Conservation (phyloP, 2,888 invertebrate genomes). For the Rotaria macrura region DNA sequence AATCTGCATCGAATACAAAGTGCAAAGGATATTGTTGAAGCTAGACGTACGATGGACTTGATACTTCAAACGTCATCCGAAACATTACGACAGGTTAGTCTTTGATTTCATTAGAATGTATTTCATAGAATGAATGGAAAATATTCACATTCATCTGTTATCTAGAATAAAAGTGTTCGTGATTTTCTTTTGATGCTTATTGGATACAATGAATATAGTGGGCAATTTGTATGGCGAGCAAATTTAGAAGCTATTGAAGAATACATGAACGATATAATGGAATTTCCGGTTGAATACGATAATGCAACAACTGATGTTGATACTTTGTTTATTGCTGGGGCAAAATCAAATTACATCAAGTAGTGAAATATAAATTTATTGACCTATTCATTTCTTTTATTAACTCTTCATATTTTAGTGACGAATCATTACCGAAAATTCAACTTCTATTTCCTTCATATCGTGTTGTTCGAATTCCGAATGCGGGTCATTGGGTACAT, state of each 20-base stretch:
- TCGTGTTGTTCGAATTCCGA: slow-evolving; percentile 23
- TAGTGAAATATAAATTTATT: neutral
- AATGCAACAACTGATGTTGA: neutral
- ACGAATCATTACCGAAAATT: slow-evolving; percentile 21
- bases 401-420: neutral
- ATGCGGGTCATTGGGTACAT: slow-evolving; percentile 33
- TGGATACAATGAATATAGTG: slow-evolving; percentile 14
- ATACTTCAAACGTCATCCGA: slow-evolving; percentile 7
- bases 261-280: slow-evolving; percentile 28
- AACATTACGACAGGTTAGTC: neutral
- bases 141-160: no score
- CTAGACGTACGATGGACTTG: slow-evolving; percentile 22
- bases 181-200: slow-evolving; percentile 27
- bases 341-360: slow-evolving; percentile 25
- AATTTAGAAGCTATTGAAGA: slow-evolving; percentile 24
- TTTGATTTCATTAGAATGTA: neutral
- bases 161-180: slow-evolving; percentile 19
- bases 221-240: slow-evolving; percentile 22
- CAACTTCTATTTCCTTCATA: slow-evolving; percentile 20
- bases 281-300: slow-evolving; percentile 25
- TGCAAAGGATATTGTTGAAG: slow-evolving; percentile 3
- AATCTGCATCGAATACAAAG: neutral
- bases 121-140: no score
- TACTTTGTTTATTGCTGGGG: slow-evolving; percentile 28
- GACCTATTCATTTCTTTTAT: neutral